A percentile compares a stretch with the other conserved stretches of the same genome.
Evolutionary conservation across 2,113 vertebrate genomes (phyloP).

Genomic region (Tachysurus fulvidraco): DNA sequence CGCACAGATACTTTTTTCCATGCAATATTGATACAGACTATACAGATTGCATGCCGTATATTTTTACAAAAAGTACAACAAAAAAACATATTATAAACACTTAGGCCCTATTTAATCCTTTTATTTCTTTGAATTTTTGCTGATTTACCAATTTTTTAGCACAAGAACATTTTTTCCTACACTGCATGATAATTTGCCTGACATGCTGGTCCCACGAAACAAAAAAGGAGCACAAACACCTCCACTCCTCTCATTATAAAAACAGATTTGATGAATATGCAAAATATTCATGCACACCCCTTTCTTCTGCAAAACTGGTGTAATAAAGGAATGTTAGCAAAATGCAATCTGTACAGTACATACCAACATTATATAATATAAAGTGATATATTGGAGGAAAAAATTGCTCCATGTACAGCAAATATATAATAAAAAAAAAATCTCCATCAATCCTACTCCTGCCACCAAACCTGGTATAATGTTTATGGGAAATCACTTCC

Average conservation of each 20-base stretch:
- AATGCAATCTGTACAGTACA: constrained; percentile 2
- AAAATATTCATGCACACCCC: constrained; percentile 15
- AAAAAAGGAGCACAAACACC: not conserved
- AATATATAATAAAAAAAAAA: not conserved
- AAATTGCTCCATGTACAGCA: not conserved
- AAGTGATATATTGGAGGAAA: not conserved
- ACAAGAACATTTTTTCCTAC: not conserved
- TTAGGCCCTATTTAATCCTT: not conserved
- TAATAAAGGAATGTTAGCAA: constrained; percentile 9
- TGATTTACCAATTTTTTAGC: not conserved
- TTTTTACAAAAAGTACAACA: not conserved
- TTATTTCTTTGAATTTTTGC: not conserved
- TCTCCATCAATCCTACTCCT: not conserved
- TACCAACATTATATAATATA: not conserved
- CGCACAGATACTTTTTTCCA: not conserved
- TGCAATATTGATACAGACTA: not conserved
- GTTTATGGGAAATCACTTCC: not conserved
- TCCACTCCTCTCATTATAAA: constrained; percentile 18
- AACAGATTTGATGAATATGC: constrained; percentile 8
- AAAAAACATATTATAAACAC: too few relatives aligned
- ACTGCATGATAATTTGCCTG: not conserved
- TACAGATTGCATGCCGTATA: not conserved
- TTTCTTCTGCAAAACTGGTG: constrained; percentile 55
- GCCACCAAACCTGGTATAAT: not conserved
- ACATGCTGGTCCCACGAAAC: not conserved